Evolutionary conservation across 2,113 vertebrate species (phyloP).

Genomic region (Crotophaga sulcirostris): DNA sequence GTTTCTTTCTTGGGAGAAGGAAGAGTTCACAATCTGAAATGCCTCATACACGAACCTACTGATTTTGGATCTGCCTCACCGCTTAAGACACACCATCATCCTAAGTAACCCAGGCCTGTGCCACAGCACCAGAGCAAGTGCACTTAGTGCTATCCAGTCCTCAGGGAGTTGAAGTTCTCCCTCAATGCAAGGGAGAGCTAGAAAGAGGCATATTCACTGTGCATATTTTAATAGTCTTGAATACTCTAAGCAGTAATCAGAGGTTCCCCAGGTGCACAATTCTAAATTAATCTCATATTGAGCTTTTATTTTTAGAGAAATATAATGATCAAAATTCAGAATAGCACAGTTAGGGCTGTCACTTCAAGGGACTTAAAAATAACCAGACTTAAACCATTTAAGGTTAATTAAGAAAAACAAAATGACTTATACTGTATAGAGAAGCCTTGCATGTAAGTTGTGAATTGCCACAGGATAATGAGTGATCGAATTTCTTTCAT

Average conservation of each 20-base stretch:
- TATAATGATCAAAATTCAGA: slow-evolving; percentile 33
- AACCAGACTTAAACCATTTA: not conserved
- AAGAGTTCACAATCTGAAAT: not conserved
- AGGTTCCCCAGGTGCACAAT: slow-evolving; percentile 39
- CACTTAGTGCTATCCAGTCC: not conserved
- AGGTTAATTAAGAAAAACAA: slow-evolving; percentile 30
- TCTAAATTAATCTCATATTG: slow-evolving; percentile 32
- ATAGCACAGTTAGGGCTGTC: not conserved
- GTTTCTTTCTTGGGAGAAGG: not conserved
- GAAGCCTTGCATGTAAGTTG: not conserved
- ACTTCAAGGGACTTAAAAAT: not conserved
- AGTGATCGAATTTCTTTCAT: not conserved
- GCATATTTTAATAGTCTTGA: slow-evolving; percentile 1
- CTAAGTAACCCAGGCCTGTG: not conserved
- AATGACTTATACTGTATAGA: not conserved
- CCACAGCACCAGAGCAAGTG: not conserved
- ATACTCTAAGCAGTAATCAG: not conserved
- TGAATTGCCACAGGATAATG: not conserved
- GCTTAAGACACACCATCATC: not conserved
- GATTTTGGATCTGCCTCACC: not conserved
- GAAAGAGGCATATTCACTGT: not conserved
- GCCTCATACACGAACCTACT: not conserved
- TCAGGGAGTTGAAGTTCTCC: not conserved
- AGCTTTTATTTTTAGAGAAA: slow-evolving; percentile 62
- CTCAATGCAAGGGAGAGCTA: not conserved